Evolutionary conservation across 2,113 vertebrate genomes (phyloP), one percentile per base, ranked within the genome.

Genomic region (Oncorhynchus kisutch): DNA sequence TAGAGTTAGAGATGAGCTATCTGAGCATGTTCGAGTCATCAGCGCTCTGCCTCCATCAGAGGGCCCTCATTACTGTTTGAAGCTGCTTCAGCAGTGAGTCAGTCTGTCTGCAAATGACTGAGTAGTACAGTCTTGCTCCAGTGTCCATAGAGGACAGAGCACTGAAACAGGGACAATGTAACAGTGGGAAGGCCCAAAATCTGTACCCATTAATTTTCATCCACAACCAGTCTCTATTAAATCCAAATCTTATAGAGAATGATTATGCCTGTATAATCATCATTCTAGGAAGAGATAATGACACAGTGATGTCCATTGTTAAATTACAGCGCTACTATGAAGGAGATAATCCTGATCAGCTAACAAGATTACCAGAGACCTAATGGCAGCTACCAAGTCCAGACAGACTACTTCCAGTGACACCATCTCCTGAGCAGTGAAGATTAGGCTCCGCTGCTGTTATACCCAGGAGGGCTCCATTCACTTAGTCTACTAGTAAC

Each of bases 331-430:
- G 51, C 51, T 54, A 16, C 16, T 54, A 54, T 16, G 51, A 54
- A 54, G 14, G 13, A 54, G 16, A 54, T 54, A 54, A 54, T 54
- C 16, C 51, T 54, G 14, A 54, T 54, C 51, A 18, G 3, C 51
- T 54, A 54, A 54, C 51, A 54, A 54, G 51, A 54, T 54, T 1
- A 54, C 51, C 51, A 54, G 51, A 54, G 51, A 54, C 51, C 51
- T 54, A 54, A 11, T 45, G 39, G 14, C 16, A 54, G 16, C 51
- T 54, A 54, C 4, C 51, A 54, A 54, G 16, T 16, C n/a, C 62
- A 66, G 62, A 77, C 62, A 54, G 60, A 31, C 27, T 7, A 72
- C 70, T 48, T 78, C 48, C 18, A 9, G 12, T 31, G 24, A 67
- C 60, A 14, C 20, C 14, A 14, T 70, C 25, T 27, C 75, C 67